Evolutionary conservation across 2,797 vertebrate genomes (phyloP).

Genomic region (Coracias cyanogaster): DNA sequence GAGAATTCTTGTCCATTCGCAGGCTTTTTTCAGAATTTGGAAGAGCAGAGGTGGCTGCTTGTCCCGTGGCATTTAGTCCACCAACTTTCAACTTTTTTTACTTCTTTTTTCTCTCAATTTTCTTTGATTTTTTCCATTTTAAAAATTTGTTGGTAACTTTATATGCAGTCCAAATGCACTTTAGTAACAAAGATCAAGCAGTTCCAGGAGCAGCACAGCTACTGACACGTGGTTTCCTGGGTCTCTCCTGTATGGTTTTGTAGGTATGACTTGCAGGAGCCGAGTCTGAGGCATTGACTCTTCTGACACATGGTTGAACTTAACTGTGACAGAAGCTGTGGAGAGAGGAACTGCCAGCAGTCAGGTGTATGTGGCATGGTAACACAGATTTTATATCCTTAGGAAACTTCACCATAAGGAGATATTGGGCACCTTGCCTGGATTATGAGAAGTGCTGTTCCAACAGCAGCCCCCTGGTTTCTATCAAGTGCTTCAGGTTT

Average conservation of each 20-base stretch:
- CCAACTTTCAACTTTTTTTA: background rate
- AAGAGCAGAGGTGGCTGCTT: background rate
- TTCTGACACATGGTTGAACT: background rate
- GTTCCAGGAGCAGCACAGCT: background rate
- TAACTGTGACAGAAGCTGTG: background rate
- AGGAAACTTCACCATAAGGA: background rate
- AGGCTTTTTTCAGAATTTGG: background rate
- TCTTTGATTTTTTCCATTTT: background rate
- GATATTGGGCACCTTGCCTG: background rate
- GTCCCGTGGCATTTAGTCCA: background rate
- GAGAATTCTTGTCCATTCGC: background rate
- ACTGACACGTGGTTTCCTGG: rapidly evolving
- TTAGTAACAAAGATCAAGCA: background rate
- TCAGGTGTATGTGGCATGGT: background rate
- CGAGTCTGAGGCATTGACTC: background rate
- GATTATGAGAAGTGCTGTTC: background rate
- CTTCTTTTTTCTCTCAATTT: background rate
- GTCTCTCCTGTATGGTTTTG: rapidly evolving
- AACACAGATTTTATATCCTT: background rate
- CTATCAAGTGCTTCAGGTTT: background rate
- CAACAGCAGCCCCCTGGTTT: background rate
- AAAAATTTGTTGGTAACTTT: background rate
- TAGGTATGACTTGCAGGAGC: background rate
- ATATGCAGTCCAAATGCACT: background rate
- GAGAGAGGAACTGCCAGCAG: background rate